Conservation (phyloP, 1,140 invertebrate species). For the Cecropterus lyciades region DNA sequence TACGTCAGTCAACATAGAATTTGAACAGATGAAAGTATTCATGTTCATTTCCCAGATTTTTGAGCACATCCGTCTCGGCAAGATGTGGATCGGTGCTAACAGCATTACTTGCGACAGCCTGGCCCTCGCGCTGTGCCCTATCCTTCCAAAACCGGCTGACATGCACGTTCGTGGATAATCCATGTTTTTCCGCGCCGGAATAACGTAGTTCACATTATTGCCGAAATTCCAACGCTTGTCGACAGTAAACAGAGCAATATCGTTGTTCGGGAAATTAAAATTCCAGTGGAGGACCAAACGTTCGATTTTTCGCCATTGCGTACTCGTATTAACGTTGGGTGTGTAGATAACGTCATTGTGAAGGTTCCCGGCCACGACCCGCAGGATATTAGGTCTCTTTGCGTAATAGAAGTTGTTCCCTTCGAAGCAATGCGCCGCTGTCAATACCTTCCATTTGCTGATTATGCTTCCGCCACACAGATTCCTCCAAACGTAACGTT, state of each 20-base stretch:
- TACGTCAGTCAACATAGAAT: conserved; percentile 54
- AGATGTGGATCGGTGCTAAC: conserved; percentile 45
- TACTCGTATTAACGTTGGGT: conserved; percentile 44
- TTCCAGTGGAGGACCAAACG: conserved; percentile 46
- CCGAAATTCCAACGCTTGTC: conserved; percentile 44
- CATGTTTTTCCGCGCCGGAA: conserved; percentile 38
- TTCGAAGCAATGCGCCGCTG: conserved; percentile 69
- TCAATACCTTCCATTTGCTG: conserved; percentile 45
- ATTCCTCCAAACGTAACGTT: conserved; percentile 49
- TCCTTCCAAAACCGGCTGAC: conserved; percentile 56
- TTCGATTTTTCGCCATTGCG: conserved; percentile 55
- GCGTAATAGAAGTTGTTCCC: conserved; percentile 50
- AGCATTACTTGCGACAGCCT: conserved; percentile 45
- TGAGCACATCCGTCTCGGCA: conserved; percentile 54
- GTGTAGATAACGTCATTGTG: conserved; percentile 46
- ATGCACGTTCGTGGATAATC: conserved; percentile 53
- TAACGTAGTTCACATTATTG: conserved; percentile 47
- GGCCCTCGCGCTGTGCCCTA: conserved; percentile 27
- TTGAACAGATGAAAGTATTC: conserved; percentile 62
- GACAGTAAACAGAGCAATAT: conserved; percentile 57
- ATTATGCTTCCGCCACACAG: conserved; percentile 68
- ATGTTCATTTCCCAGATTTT: conserved; percentile 65
- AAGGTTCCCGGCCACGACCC: conserved; percentile 55
- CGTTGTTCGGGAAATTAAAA: conserved; percentile 60
- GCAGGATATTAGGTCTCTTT: conserved; percentile 41